Evolutionary conservation across 2,113 vertebrate species (phyloP), one percentile per base, ranked within the genome.

Genomic region (Xiphophorus hellerii): DNA sequence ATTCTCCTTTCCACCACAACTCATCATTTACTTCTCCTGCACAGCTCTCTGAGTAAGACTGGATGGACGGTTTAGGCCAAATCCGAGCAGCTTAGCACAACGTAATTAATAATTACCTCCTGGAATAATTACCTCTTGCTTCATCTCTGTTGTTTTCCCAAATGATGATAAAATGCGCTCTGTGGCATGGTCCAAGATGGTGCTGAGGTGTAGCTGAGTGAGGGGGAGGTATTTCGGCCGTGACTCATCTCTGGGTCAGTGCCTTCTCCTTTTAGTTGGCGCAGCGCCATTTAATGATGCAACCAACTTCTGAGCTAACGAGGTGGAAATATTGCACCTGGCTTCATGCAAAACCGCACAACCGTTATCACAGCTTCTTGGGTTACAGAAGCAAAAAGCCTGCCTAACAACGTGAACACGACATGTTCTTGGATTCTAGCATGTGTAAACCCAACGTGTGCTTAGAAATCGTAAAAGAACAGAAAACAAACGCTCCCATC

Each of bases 221-320:
- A 29, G 35, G 74, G 48, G 39, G 67, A 31, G 39, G 72, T 71
- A 39, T 51, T 27, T 0, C 28, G 33, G 20, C 61, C 29, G 70
- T 86, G 82, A 89, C 65, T 89, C 86, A 76, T 74, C 80, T 77
- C 73, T 42, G 69, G 48, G 60, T 78, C 65, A 29, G 67, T 75
- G 74, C 77, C 70, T 77, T 61, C 65, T 74, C 80, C 68, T 69
- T 11, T 28, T 7, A 51, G 62, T 82, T 29, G 82, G 83, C 75
- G 70, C 80, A 66, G 87, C 69, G 64, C 62, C 65, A 71, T 71
- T 80, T 87, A 87, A 87, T 62, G 69, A 89, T 78, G 81, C 27
- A 69, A 17, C 33, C 3, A 5, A 79, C 29, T 72, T 48, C 74
- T 12, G 62, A 63, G 69, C 71, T 67, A 70, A 58, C 29, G 0